Conservation (phyloP, 2,113 vertebrate genomes). For the Ctenomys sociabilis region DNA sequence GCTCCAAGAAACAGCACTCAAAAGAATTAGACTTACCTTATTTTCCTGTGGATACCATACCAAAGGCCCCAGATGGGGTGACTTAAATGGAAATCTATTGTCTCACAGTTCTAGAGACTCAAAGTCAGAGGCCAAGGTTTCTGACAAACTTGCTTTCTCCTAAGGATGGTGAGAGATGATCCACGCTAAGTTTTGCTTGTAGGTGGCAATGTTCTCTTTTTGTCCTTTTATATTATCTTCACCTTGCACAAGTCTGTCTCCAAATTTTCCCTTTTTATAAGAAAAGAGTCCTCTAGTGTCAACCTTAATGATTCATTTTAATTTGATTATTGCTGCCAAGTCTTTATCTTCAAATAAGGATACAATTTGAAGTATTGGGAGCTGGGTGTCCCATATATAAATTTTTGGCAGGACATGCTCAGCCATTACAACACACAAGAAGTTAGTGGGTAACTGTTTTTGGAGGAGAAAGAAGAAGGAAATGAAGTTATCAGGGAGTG, state of each 20-base stretch:
- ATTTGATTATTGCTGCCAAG: not conserved
- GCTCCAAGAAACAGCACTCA: not conserved
- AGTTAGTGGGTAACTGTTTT: not conserved
- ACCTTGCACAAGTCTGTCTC: accelerated
- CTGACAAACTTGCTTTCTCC: not conserved
- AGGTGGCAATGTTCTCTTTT: accelerated
- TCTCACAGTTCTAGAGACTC: not conserved
- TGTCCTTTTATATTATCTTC: no score
- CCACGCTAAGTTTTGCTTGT: accelerated
- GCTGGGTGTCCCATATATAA: no score
- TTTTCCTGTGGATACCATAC: not conserved
- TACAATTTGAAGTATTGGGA: not conserved
- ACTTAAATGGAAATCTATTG: not conserved
- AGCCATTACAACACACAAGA: accelerated
- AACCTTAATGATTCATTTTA: no score
- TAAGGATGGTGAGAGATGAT: accelerated
- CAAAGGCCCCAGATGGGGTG: not conserved
- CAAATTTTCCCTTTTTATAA: not conserved
- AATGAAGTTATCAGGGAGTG: no score
- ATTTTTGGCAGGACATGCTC: no score
- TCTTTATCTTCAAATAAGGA: not conserved
- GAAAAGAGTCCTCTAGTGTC: not conserved
- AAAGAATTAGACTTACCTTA: accelerated
- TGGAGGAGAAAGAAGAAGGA: not conserved
- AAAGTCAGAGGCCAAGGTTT: not conserved